These are phyloP conservation scores for Goniozus legneri DNA, from an alignment of 1,140 invertebrate genomes.

Conservation along the genomic window DNA sequence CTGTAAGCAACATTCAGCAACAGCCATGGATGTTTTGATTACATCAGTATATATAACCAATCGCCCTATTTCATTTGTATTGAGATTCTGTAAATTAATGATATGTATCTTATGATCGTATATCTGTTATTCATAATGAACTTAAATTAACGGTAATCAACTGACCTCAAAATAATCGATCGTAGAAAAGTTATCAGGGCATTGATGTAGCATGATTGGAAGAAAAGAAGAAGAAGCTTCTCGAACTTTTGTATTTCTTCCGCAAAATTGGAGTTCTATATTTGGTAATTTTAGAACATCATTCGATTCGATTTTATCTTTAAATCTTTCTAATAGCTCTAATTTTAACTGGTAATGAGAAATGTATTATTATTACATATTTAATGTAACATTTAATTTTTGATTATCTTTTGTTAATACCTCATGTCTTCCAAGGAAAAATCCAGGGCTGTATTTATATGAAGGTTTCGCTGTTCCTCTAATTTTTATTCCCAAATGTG, in stretches of 20 bases:
- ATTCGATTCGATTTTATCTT: constrained; percentile 52
- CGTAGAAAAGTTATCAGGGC: constrained; percentile 76
- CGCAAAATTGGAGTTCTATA: constrained; percentile 64
- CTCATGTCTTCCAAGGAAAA: constrained; percentile 75
- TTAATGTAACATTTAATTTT: background rate
- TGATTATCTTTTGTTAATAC: constrained; percentile 45
- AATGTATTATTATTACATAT: background rate
- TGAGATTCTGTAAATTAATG: constrained; percentile 63
- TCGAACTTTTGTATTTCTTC: constrained; percentile 43
- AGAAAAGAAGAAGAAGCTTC: constrained; percentile 58
- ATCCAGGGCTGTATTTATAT: constrained; percentile 62
- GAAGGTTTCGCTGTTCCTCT: constrained; percentile 22
- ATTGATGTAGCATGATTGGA: constrained; percentile 71
- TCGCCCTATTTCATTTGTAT: constrained; percentile 71
- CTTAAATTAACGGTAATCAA: no score
- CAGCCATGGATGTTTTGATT: constrained; percentile 71
- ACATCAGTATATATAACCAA: constrained; percentile 81
- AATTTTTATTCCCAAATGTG: constrained; percentile 69
- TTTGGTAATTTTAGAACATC: constrained; percentile 58
- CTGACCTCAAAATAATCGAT: constrained; percentile 76
- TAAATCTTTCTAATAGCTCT: constrained; percentile 59
- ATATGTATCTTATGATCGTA: constrained; percentile 11
- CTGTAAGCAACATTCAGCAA: constrained; percentile 60
- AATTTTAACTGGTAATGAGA: constrained; percentile 56
- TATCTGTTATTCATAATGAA: no score